Evolutionary conservation across 2,888 invertebrate species (phyloP).

Genomic region (Nephrotoma appendiculata): DNA sequence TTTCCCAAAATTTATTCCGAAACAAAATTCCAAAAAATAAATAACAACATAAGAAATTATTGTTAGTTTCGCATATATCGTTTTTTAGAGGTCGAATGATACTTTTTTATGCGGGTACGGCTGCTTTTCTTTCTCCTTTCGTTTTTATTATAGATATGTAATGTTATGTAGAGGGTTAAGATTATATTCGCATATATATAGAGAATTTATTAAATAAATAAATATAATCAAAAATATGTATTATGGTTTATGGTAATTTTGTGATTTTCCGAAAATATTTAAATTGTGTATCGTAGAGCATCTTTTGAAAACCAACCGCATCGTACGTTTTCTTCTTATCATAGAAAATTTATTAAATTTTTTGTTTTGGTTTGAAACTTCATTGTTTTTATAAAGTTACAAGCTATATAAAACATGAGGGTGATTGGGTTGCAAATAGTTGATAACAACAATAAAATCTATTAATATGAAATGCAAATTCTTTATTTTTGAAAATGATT

Average conservation of each 20-base stretch:
- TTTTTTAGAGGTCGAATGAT: not conserved
- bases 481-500: not conserved
- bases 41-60: not conserved
- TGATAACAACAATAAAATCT: not conserved
- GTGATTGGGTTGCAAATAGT: not conserved
- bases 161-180: not conserved
- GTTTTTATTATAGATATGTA: not conserved
- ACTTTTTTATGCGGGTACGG: not conserved
- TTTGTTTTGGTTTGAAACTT: not conserved
- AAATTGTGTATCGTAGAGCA: not conserved
- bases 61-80: not conserved
- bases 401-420: not conserved
- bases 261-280: not conserved
- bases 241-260: not conserved
- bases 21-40: not conserved
- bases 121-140: not conserved
- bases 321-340: not conserved
- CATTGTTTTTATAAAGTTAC: not conserved
- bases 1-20: not conserved
- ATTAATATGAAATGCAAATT: not conserved
- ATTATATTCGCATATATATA: not conserved
- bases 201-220: not conserved
- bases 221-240: not conserved
- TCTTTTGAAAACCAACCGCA: not conserved
- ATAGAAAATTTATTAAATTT: conserved; percentile 3